These are phyloP conservation scores for Tychaedon coryphoeus DNA, from an alignment of 2,113 vertebrate species.

Conservation along the genomic window DNA sequence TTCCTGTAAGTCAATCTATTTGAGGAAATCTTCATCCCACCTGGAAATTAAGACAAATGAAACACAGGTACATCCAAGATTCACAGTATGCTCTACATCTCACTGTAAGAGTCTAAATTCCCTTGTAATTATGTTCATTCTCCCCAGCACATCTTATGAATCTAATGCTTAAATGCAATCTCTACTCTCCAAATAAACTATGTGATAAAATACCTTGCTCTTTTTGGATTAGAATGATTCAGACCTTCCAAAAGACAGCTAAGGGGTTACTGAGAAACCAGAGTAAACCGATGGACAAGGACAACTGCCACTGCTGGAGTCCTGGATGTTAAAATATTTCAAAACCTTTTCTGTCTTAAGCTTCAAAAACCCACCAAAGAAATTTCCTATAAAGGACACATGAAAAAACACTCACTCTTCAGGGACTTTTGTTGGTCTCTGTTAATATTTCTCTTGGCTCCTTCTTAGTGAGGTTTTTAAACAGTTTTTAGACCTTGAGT, in stretches of 20 bases:
- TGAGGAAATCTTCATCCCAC: neutral
- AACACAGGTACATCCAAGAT: neutral
- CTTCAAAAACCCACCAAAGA: neutral
- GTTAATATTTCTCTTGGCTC: neutral
- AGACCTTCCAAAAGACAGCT: neutral
- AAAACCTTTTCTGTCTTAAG: neutral
- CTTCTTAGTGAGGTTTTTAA: neutral
- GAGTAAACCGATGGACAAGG: neutral
- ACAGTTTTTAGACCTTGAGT: neutral
- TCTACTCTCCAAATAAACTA: neutral
- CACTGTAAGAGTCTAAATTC: neutral
- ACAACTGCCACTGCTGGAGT: neutral
- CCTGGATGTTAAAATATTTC: neutral
- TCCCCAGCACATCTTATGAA: neutral
- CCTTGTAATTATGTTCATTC: neutral
- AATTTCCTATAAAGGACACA: conserved; percentile 43
- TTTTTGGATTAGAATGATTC: neutral
- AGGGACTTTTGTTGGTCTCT: neutral
- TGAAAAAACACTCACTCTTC: neutral
- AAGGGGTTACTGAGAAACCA: neutral
- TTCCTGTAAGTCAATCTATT: neutral
- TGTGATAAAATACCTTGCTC: neutral
- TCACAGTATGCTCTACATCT: neutral
- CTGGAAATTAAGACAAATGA: neutral
- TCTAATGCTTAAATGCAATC: fast-evolving